Base-by-base conservation (phyloP, 1,140 invertebrate species). In the Anastatus disparis region DNA sequence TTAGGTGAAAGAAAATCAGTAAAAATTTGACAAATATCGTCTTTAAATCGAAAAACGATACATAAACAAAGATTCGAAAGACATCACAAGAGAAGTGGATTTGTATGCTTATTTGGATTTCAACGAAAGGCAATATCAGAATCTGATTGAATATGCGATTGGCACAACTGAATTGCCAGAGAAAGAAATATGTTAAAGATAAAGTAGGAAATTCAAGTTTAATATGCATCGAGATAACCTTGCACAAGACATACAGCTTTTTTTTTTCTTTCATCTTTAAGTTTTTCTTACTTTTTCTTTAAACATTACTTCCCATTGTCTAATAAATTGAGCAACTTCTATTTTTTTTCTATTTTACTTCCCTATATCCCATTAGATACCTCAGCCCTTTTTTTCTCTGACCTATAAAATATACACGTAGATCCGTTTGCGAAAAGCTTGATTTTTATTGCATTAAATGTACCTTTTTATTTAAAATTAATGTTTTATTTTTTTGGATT, bases 141-240 rank as follows among this genome's bases (percentile, higher is more conserved):
- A 13, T 26, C 13, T 50, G 7, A 20, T 13, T 15, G 42, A n/a
- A 44, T n/a, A n/a, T 44, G 10, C 10, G 17, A 8, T 24, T 59
- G 44, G 27, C 40, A 27, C 22, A 40, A 29, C n/a, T n/a, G n/a
- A n/a, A n/a, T n/a, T n/a, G 38, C 13, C n/a, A 24, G 55, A 40
- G 22, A 62, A 20, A 31, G n/a, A n/a, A 2, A 48, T 10, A 48
- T 13, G 38, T 48, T n/a, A n/a, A n/a, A 48, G 59, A 44, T 44
- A 27, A 52, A 64, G 46, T 50, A 38, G 48, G 8, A 52, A 48
- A 52, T 50, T 46, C 46, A 20, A 24, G 17, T 38, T 64, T 64
- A 44, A 44, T 46, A 48, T 62, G n/a, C 46, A 46, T 26, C 22
- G 13, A 24, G 40, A 1, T 48, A 27, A 12, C 27, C 20, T 27